Conservation (phyloP, 2,113 vertebrate genomes). For the Cyanocitta stelleri region DNA sequence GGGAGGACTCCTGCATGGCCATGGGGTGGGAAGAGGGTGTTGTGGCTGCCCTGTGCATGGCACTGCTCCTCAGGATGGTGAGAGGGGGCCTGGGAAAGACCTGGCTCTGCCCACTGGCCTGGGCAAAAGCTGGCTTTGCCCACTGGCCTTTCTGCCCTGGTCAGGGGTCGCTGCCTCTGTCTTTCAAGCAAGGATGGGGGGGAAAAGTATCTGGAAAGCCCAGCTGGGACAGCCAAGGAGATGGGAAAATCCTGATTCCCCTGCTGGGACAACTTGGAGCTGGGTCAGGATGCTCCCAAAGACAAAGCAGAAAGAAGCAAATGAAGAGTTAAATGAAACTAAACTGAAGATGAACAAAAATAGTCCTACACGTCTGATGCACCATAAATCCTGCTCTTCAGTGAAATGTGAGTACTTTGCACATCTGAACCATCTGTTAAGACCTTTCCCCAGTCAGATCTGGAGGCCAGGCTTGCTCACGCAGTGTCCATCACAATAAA, state of each 20-base stretch:
- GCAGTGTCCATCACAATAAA: not conserved
- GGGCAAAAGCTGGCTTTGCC: not conserved
- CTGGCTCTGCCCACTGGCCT: not conserved
- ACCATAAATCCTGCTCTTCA: not conserved
- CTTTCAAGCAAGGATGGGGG: not conserved
- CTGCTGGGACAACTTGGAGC: not conserved
- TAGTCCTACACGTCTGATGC: not conserved
- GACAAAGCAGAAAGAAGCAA: not conserved
- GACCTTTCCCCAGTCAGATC: not conserved
- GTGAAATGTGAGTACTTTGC: not conserved
- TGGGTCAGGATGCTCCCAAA: not conserved
- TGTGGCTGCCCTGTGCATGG: not conserved
- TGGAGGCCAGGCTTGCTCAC: not conserved
- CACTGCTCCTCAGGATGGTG: fast-evolving
- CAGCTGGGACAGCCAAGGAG: not conserved
- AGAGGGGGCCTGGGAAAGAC: not conserved
- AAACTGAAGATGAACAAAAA: not conserved
- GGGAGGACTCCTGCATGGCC: not conserved
- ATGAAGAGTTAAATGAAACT: not conserved
- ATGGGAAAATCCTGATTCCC: not conserved
- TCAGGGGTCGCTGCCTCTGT: not conserved
- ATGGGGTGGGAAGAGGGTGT: not conserved
- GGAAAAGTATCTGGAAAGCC: not conserved
- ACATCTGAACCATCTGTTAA: not conserved
- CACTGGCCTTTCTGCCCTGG: fast-evolving